Evolutionary conservation across 2,797 vertebrate species (phyloP).

Genomic region (Pteropus rufus): DNA sequence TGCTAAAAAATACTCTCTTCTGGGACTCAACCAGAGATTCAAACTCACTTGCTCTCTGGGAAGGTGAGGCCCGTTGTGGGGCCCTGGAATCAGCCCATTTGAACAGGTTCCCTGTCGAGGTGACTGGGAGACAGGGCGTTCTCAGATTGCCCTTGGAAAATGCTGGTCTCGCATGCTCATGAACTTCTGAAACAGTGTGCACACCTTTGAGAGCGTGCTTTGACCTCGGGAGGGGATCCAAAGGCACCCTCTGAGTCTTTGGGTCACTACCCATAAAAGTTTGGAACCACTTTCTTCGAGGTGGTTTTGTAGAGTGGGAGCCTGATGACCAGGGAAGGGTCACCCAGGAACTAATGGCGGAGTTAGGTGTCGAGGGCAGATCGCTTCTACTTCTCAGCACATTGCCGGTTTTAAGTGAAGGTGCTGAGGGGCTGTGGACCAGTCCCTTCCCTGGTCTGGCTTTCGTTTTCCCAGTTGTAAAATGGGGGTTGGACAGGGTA

Average conservation of each 20-base stretch:
- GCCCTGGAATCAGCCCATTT: neutral
- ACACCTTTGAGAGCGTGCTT: neutral
- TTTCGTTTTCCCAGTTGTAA: neutral
- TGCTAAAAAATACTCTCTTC: neutral
- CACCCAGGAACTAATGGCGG: neutral
- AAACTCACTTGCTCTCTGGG: neutral
- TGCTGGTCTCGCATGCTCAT: slow-evolving; percentile 8
- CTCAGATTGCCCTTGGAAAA: neutral
- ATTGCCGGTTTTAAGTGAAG: neutral
- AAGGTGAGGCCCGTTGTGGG: neutral
- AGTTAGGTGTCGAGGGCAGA: neutral
- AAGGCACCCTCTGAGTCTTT: neutral
- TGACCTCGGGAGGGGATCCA: neutral
- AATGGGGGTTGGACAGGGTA: neutral
- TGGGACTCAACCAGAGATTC: neutral
- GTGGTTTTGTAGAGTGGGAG: neutral
- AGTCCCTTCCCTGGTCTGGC: neutral
- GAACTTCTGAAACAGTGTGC: neutral
- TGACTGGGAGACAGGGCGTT: neutral
- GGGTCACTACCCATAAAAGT: neutral
- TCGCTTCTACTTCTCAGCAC: neutral
- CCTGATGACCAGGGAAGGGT: neutral
- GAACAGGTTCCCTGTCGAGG: neutral
- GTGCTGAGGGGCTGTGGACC: neutral
- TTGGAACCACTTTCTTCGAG: neutral